Evolutionary conservation across 1,140 invertebrate genomes (phyloP), one percentile per base, ranked within the genome.

Genomic region (Drosophila ficusphila): DNA sequence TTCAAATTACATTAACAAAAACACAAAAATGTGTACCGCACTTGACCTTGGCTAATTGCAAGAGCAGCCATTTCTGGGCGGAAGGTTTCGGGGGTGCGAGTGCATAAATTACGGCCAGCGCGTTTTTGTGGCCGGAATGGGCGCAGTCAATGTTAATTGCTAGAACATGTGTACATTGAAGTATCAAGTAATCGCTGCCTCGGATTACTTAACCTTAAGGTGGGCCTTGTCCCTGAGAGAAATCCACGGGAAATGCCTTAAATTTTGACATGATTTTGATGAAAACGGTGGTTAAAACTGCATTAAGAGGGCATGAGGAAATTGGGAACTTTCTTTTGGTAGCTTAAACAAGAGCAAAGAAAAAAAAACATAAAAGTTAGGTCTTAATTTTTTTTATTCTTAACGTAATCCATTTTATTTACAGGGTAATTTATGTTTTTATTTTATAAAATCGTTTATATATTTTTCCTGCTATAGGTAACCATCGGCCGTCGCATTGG

Each of bases 401-500:
- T n/a, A n/a, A n/a, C n/a, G n/a, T n/a, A n/a, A n/a, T n/a, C n/a
- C n/a, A n/a, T n/a, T n/a, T n/a, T n/a, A n/a, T n/a, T n/a, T n/a
- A n/a, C n/a, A n/a, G n/a, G n/a, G n/a, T n/a, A n/a, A n/a, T 5
- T 0, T 33, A 5, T 33, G 5, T 11, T 31, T 31, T 4, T 7
- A 27, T 38, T 36, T 9, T 25, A 8, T 8, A 27, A 14, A 5
- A n/a, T 23, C 5, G 29, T 6, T 8, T 1, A 23, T 23, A 12
- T 7, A 14, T 25, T 29, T 31, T 53, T 0, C 23, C 12, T 5
- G 7, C 11, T 42, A 0, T 0, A 92, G 92, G 88, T 92, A 29
- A 92, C 92, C 16, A 89, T 92, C 58, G 92, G 91, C 33, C 91
- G 91, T 49, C 90, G 92, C 61, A 92, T 92, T 23, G 92, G 92